phyloP scores from a whole-genome alignment of 2,113 vertebrate species.

The Oenanthe melanoleuca region DNA sequence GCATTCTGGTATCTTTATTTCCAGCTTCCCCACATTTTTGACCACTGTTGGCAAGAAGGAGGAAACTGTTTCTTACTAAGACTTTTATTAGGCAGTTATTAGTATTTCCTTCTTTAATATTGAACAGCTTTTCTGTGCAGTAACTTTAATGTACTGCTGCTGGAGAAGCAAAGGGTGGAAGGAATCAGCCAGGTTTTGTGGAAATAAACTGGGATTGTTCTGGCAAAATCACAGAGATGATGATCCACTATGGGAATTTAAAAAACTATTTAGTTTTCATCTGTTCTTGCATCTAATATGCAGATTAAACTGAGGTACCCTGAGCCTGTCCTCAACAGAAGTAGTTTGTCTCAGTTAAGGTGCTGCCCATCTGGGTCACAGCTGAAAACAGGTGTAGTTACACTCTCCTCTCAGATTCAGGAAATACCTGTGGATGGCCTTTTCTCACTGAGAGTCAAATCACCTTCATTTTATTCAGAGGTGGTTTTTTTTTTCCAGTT shows the following conservation, averaged over 20 bases:
- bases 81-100: constrained; percentile 45
- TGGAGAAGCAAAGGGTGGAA: background rate
- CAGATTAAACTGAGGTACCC: background rate
- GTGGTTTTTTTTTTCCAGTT: background rate
- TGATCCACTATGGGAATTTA: background rate
- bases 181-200: background rate
- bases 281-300: background rate
- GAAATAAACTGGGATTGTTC: background rate
- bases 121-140: background rate
- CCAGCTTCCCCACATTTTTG: constrained; percentile 22
- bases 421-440: background rate
- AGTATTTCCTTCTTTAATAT: background rate
- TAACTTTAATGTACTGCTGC: background rate
- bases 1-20: constrained; percentile 43
- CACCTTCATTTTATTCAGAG: background rate
- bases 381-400: background rate
- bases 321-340: background rate
- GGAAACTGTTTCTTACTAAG: constrained; percentile 39
- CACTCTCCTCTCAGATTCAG: background rate
- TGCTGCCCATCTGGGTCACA: background rate
- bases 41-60: background rate
- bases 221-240: background rate
- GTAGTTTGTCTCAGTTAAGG: background rate
- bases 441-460: background rate
- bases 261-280: fast-evolving